A percentile compares a stretch with the other conserved stretches of the same genome.
phyloP scores from a whole-genome alignment of 2,888 invertebrate genomes.

The Caenorhabditis afra region DNA sequence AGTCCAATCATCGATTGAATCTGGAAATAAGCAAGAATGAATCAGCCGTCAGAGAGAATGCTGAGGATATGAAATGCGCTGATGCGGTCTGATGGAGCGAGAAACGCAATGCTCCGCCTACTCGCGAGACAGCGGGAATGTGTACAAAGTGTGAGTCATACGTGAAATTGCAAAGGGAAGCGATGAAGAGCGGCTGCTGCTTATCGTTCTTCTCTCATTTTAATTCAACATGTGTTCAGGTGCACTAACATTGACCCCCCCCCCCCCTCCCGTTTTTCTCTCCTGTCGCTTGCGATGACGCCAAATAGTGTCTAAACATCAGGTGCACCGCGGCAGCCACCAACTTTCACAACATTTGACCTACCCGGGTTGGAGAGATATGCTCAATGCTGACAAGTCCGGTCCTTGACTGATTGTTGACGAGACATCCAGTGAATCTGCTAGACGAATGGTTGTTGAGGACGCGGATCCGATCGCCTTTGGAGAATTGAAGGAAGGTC shows the following conservation, averaged over 20 bases:
- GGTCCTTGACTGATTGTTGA: slow-evolving; percentile 54
- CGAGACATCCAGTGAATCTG: slow-evolving; percentile 63
- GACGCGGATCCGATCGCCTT: slow-evolving; percentile 72
- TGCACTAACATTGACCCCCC: background rate
- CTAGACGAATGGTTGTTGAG: slow-evolving; percentile 60
- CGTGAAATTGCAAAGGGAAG: slow-evolving; percentile 9
- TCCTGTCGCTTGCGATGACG: background rate
- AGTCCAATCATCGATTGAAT: slow-evolving; percentile 51
- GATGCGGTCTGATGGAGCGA: background rate
- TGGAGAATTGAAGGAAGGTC: slow-evolving; percentile 51
- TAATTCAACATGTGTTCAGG: slow-evolving; percentile 41
- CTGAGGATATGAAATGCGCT: background rate
- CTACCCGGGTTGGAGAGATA: slow-evolving; percentile 51
- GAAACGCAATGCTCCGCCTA: background rate
- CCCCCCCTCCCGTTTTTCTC: no score
- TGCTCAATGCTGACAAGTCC: slow-evolving; percentile 61
- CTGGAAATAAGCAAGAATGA: slow-evolving; percentile 23
- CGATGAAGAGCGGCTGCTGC: background rate
- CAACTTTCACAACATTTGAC: slow-evolving; percentile 1
- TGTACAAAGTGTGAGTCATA: slow-evolving; percentile 44
- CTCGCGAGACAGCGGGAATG: slow-evolving; percentile 3
- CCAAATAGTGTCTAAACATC: slow-evolving; percentile 37
- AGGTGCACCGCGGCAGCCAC: slow-evolving; percentile 3
- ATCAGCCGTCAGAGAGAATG: background rate
- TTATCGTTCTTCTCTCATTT: slow-evolving; percentile 22